Conservation (phyloP, 2,888 invertebrate genomes). For the Doris montereyensis region DNA sequence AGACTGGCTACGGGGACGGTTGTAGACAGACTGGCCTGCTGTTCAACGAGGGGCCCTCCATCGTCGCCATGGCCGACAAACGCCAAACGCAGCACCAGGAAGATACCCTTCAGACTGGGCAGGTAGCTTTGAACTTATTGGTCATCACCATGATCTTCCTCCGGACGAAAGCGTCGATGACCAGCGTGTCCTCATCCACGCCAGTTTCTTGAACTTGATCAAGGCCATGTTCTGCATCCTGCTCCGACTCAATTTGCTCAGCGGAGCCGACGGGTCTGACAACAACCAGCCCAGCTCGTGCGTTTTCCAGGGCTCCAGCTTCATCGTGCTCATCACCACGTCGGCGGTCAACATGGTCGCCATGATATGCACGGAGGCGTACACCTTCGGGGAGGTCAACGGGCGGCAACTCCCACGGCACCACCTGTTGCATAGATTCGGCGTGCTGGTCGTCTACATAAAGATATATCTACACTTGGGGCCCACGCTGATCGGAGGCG, state of each 20-base stretch:
- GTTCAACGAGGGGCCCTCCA: conserved; percentile 26
- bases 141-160: conserved; percentile 65
- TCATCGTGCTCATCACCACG: conserved; percentile 71
- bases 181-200: conserved; percentile 72
- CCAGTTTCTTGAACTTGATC: conserved; percentile 68
- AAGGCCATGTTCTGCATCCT: conserved; percentile 71
- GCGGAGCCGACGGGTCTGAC: conserved; percentile 48
- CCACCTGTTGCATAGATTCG: conserved; percentile 72
- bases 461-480: conserved; percentile 72
- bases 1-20: too few relatives aligned
- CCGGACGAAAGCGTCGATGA: conserved; percentile 64
- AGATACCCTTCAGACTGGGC: conserved; percentile 69
- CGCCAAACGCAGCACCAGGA: conserved; percentile 56
- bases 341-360: conserved; percentile 72
- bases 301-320: conserved; percentile 68
- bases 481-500: conserved; percentile 72
- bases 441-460: conserved; percentile 71
- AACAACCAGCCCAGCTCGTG: conserved; percentile 60
- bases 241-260: conserved; percentile 68
- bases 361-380: conserved; percentile 73
- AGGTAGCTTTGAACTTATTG: conserved; percentile 68
- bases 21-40: too few relatives aligned
- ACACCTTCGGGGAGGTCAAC: conserved; percentile 70
- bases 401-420: conserved; percentile 67
- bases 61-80: conserved; percentile 41